Conservation (phyloP, 35 echinoderm and acorn worm species). For the Diadema setosum region DNA sequence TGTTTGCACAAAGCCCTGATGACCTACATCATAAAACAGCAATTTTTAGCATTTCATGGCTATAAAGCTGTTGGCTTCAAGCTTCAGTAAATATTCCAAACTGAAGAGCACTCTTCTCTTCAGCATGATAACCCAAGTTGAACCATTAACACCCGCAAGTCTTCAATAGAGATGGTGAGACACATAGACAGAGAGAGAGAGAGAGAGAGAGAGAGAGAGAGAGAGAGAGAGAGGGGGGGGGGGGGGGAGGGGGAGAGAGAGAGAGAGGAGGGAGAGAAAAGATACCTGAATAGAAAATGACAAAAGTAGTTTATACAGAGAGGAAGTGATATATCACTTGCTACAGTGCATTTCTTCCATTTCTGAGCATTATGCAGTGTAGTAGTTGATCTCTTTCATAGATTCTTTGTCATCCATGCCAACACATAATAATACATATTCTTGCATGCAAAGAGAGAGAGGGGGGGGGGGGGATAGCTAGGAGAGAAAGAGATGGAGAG, state of each 20-base stretch:
- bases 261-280: no score
- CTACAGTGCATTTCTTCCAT: no score
- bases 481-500: background rate
- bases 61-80: background rate
- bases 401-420: no score
- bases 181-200: background rate
- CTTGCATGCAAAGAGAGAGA: no score
- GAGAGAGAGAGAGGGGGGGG: background rate
- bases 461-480: background rate
- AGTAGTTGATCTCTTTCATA: no score
- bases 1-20: background rate
- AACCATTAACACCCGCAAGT: background rate
- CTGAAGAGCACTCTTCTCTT: background rate
- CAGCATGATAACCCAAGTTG: background rate
- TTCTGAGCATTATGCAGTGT: no score
- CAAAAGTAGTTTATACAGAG: no score
- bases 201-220: background rate
- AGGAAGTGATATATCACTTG: no score
- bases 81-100: background rate
- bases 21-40: slow-evolving; percentile 1
- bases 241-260: background rate
- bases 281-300: no score
- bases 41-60: background rate
- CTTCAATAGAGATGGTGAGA: background rate
- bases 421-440: no score